Conservation (phyloP, 2,113 vertebrate genomes). For the Hyperoodon ampullatus region DNA sequence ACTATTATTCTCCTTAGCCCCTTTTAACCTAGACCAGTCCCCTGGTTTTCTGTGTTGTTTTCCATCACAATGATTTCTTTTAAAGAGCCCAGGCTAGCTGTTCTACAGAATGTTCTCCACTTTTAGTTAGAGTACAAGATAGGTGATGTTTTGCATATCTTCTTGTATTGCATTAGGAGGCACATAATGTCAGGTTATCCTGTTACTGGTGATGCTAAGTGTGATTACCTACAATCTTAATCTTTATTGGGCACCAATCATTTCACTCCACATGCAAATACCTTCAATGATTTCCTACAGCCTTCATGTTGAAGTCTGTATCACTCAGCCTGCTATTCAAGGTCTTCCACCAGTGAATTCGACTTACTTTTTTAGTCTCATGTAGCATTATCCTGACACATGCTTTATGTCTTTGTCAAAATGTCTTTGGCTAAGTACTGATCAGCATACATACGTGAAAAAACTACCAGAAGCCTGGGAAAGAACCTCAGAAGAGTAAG, state of each 20-base stretch:
- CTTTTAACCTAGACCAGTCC: background rate
- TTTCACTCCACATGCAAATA: background rate
- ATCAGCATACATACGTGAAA: background rate
- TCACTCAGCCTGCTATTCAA: background rate
- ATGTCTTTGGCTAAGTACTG: background rate
- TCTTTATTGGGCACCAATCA: background rate
- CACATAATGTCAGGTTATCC: background rate
- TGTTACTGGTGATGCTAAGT: background rate
- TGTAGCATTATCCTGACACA: background rate
- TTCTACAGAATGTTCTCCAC: background rate
- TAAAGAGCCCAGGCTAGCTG: background rate
- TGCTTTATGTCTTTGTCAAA: background rate
- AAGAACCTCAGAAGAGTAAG: background rate
- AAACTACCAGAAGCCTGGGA: background rate
- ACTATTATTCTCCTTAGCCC: background rate
- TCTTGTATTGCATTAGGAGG: background rate
- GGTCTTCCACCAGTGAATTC: background rate
- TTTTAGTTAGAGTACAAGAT: background rate
- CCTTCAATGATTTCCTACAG: background rate
- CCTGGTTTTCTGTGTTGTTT: background rate
- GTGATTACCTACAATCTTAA: background rate
- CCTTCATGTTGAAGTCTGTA: background rate
- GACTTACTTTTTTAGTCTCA: background rate
- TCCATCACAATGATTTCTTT: background rate
- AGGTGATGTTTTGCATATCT: background rate